Evolutionary conservation across 1,140 invertebrate genomes (phyloP), one percentile per base, ranked within the genome.

Genomic region (Bradynema listronoti): DNA sequence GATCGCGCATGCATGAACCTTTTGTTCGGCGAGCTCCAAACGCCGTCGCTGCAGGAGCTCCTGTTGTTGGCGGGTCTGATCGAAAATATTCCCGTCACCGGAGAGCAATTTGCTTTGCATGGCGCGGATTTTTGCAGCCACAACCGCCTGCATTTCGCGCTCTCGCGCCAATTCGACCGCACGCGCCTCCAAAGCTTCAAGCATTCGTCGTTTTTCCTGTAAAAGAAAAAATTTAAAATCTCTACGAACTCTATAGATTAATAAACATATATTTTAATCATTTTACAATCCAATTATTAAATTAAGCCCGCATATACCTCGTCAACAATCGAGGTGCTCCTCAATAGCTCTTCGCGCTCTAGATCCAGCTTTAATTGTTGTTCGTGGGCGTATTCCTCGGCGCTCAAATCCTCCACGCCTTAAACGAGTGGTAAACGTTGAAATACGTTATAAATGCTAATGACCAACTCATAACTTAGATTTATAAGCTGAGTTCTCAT

Each of bases 31-130:
- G 56, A 93, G 87, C 79, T 92, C 88, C 47, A 83, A 80, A 51
- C 85, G 81, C 63, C 87, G 83, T 71, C 87, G 85, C 73, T 91
- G 87, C 27, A 94, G 80, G 53, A 87, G 86, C 63, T 86, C 82
- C 75, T 91, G 87, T 64, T 90, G 88, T 78, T 91, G 86, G 75
- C 89, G 88, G 11, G 90, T 89, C 70, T 90, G 88, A 78, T 92
- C 89, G 22, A 91, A 83, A 46, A 94, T 86, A 78, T 90, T 89
- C 77, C 88, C 89, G 6, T 82, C 82, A 30, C 90, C 91, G 60
- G 85, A 84, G 30, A 94, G 84, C 58, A 94, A 80, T 75, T 91
- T 88, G 67, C 88, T 88, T 78, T 93, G 89, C 78, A 94, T 84
- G 42, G 87, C 83, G 68, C 81, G 47, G 32, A 75, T 82, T 75